A percentile compares a stretch with the other conserved stretches of the same genome.
phyloP scores from a whole-genome alignment of 2,113 vertebrate genomes.

The Puntigrus tetrazona region DNA sequence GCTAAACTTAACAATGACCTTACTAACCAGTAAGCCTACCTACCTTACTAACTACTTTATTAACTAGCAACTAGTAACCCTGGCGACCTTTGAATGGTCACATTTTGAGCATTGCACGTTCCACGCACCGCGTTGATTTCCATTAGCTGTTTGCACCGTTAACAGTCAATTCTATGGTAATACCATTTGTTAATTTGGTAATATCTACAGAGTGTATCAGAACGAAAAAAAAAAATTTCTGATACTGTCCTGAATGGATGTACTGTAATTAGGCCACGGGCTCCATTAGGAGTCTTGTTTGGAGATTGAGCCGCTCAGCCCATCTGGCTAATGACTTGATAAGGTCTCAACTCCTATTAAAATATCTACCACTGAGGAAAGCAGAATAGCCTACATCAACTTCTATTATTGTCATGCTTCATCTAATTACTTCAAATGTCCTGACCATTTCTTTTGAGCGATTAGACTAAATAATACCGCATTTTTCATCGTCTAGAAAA shows the following conservation, averaged over 20 bases:
- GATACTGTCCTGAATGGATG: slow-evolving; percentile 64
- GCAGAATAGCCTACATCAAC: slow-evolving; percentile 71
- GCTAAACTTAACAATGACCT: no score
- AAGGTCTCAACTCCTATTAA: slow-evolving; percentile 77
- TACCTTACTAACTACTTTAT: no score
- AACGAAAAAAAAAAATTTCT: slow-evolving; percentile 49
- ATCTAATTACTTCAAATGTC: slow-evolving; percentile 76
- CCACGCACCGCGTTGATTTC: no score
- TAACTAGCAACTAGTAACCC: no score
- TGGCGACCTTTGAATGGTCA: no score
- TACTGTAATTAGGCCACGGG: slow-evolving; percentile 76
- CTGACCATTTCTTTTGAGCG: slow-evolving; percentile 50
- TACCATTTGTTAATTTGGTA: background rate
- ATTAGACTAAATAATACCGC: background rate
- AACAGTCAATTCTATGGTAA: background rate
- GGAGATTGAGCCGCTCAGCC: slow-evolving; percentile 74
- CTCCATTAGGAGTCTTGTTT: slow-evolving; percentile 74
- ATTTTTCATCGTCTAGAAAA: background rate
- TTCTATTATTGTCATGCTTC: slow-evolving; percentile 77
- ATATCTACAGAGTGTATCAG: slow-evolving; percentile 31
- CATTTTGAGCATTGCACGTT: no score
- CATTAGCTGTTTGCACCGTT: no score
- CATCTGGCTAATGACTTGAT: slow-evolving; percentile 76
- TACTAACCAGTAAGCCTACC: no score
- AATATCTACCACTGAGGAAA: slow-evolving; percentile 75